These are phyloP conservation scores for Streptopelia turtur DNA, from an alignment of 2,797 vertebrate genomes.

Conservation along the genomic window DNA sequence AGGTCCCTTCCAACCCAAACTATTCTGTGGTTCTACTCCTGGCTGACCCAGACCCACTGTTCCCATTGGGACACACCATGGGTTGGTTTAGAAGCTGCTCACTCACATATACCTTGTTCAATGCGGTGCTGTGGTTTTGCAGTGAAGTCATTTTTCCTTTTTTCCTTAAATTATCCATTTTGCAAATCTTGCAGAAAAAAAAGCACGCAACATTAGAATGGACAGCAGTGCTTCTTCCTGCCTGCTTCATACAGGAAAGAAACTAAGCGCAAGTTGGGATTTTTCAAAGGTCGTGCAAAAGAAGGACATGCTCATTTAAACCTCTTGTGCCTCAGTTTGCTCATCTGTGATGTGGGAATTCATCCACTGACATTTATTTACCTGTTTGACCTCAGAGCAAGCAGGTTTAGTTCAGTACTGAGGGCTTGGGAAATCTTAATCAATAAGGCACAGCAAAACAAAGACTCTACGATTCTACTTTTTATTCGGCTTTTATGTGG, in stretches of 20 bases:
- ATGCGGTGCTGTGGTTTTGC: background rate
- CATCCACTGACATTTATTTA: background rate
- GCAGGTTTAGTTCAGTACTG: background rate
- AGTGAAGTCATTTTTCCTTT: background rate
- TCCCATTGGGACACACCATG: fast-evolving
- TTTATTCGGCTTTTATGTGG: background rate
- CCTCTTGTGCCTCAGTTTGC: background rate
- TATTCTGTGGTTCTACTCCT: background rate
- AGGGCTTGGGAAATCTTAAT: background rate
- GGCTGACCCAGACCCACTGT: background rate
- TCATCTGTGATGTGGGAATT: background rate
- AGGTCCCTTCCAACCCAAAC: too few relatives aligned
- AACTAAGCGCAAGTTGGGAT: background rate
- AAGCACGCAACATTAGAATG: background rate
- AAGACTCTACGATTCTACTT: background rate
- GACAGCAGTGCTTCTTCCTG: background rate
- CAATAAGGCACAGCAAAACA: background rate
- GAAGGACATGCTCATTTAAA: background rate
- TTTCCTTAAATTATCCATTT: background rate
- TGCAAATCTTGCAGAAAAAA: background rate
- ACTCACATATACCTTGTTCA: background rate
- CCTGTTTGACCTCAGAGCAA: background rate
- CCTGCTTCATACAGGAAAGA: background rate
- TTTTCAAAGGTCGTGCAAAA: background rate
- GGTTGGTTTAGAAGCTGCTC: background rate